Evolutionary conservation across 2,888 invertebrate species (phyloP).

Genomic region (Cheilosia soror): DNA sequence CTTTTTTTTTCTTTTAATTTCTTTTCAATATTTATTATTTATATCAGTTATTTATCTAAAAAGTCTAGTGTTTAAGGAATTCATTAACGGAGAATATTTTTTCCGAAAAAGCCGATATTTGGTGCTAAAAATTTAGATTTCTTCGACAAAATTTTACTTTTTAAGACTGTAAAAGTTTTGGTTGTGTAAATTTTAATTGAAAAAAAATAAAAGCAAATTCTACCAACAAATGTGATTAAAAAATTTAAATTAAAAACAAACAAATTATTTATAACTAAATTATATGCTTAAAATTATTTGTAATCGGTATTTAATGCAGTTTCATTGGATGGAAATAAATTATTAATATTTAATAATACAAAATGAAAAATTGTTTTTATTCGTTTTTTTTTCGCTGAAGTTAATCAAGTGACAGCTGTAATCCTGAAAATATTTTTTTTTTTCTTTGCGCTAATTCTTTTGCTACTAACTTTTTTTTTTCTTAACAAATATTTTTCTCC

Average conservation of each 20-base stretch:
- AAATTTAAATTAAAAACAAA: slow-evolving; percentile 21
- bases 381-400: slow-evolving; percentile 28
- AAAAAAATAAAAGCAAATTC: slow-evolving; percentile 26
- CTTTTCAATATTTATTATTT: slow-evolving; percentile 70
- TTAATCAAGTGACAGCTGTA: slow-evolving; percentile 37
- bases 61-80: slow-evolving; percentile 29
- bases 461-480: slow-evolving; percentile 46
- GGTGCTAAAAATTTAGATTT: slow-evolving; percentile 30
- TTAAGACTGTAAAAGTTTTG: slow-evolving; percentile 65
- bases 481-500: slow-evolving; percentile 45
- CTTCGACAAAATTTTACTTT: slow-evolving; percentile 32
- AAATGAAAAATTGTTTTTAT: slow-evolving; percentile 78
- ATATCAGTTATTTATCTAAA: slow-evolving; percentile 64
- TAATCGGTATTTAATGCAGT: slow-evolving; percentile 66
- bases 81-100: slow-evolving; percentile 21
- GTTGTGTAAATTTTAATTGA: slow-evolving; percentile 57
- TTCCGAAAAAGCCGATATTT: slow-evolving; percentile 33
- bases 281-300: slow-evolving; percentile 60
- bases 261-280: slow-evolving; percentile 57
- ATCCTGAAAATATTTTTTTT: slow-evolving; percentile 26
- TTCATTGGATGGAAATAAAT: slow-evolving; percentile 73
- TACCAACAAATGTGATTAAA: slow-evolving; percentile 67
- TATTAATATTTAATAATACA: slow-evolving; percentile 76
- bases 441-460: slow-evolving; percentile 57
- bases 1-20: slow-evolving; percentile 41